These are phyloP conservation scores for Aphaenogaster ashmeadi DNA, from an alignment of 1,140 invertebrate species.

Conservation along the genomic window DNA sequence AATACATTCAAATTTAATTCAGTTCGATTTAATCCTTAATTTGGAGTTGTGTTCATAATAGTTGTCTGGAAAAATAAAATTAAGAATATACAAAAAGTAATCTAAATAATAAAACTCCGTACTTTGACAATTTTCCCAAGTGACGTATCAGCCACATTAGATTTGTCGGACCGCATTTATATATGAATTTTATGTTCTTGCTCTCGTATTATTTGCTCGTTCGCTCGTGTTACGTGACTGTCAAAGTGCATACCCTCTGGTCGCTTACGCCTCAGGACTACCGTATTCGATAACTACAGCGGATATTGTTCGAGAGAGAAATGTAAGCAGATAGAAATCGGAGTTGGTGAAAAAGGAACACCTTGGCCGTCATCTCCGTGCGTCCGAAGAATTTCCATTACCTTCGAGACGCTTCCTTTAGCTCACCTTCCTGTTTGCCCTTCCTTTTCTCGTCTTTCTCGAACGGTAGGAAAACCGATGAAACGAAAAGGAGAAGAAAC, in stretches of 20 bases:
- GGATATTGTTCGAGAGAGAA: slow-evolving; percentile 13
- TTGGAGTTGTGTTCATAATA: not conserved
- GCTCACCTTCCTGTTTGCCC: not conserved
- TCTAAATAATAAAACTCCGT: not conserved
- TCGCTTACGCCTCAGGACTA: not conserved
- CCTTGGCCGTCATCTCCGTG: not conserved
- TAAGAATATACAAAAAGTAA: not conserved
- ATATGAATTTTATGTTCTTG: not conserved
- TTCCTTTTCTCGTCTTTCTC: slow-evolving; percentile 11
- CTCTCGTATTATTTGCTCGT: not conserved
- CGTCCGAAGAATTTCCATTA: slow-evolving; percentile 70
- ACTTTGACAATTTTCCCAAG: not conserved
- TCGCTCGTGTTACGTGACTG: not conserved
- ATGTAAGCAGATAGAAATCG: slow-evolving; percentile 25
- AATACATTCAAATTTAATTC: not conserved
- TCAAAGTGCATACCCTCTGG: not conserved
- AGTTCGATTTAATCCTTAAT: not conserved
- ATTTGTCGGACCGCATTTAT: not conserved
- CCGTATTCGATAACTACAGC: slow-evolving; percentile 15
- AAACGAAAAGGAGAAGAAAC: not conserved
- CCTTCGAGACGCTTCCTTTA: not conserved
- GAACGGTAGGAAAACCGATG: not conserved
- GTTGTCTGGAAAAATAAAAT: not conserved
- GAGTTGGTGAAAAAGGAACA: slow-evolving; percentile 25
- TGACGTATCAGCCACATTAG: not conserved